Conservation (phyloP, 1,140 invertebrate genomes). For the Lasioglossum albipes region DNA sequence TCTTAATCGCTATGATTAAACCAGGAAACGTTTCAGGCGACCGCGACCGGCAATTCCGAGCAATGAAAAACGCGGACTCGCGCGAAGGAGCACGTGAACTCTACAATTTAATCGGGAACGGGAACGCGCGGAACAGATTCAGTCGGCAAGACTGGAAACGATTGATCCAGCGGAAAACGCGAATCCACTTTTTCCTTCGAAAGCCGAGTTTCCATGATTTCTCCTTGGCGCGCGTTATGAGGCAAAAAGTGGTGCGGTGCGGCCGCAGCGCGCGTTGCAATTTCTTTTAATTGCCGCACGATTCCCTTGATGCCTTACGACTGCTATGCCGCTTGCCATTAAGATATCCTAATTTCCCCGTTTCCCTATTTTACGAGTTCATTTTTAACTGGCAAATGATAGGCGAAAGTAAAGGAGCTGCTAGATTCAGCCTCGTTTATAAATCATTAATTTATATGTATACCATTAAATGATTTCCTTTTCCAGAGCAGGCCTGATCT, state of each 20-base stretch:
- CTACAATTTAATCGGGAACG: constrained; percentile 17
- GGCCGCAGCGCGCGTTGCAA: too few relatives aligned
- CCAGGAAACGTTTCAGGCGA: neutral
- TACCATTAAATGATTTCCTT: too few relatives aligned
- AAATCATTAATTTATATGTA: too few relatives aligned
- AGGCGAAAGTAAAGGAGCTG: too few relatives aligned
- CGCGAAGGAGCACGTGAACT: neutral
- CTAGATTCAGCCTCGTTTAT: too few relatives aligned
- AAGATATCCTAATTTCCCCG: too few relatives aligned
- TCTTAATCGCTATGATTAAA: neutral
- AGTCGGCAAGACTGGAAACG: neutral
- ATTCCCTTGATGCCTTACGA: too few relatives aligned
- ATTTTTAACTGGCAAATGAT: too few relatives aligned
- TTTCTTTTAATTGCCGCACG: too few relatives aligned
- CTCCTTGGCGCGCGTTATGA: neutral
- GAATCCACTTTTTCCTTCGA: constrained; percentile 3
- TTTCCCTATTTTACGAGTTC: too few relatives aligned
- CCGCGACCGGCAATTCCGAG: neutral
- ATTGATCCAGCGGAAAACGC: neutral
- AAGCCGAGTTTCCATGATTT: neutral
- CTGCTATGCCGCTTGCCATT: too few relatives aligned
- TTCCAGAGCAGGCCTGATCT: too few relatives aligned
- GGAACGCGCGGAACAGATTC: neutral
- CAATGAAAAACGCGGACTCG: neutral
- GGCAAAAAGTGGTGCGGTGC: neutral